Evolutionary conservation across 1,140 invertebrate genomes (phyloP).

Genomic region (Amphibalanus amphitrite): DNA sequence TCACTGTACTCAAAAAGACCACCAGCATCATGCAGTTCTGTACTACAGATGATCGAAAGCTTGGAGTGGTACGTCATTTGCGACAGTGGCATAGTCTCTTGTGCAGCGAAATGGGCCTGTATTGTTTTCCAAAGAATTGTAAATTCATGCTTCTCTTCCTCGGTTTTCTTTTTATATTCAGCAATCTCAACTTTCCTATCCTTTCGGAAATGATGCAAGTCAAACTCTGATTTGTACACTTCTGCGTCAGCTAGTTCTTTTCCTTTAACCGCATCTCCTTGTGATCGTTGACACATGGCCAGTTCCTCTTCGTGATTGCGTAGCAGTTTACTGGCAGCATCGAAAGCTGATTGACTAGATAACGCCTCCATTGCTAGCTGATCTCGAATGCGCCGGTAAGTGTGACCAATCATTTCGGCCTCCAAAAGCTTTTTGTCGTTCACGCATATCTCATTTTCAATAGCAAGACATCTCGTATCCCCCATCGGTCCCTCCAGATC

Average conservation of each 20-base stretch:
- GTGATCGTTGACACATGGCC: background rate
- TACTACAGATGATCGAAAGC: background rate
- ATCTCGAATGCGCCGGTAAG: background rate
- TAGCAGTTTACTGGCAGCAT: background rate
- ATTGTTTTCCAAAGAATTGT: background rate
- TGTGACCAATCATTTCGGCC: background rate
- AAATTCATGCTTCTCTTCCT: background rate
- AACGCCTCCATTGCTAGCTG: background rate
- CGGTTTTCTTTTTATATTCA: background rate
- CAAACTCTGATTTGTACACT: background rate
- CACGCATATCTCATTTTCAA: background rate
- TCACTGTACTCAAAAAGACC: background rate
- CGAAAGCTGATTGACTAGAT: background rate
- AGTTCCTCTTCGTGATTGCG: background rate
- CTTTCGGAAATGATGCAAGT: background rate
- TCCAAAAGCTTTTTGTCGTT: background rate
- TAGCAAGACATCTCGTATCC: background rate
- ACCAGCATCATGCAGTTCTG: background rate
- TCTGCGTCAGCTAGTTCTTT: background rate
- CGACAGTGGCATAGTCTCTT: background rate
- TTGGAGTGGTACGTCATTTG: background rate
- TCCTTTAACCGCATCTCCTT: background rate
- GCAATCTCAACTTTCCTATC: background rate
- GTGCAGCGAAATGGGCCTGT: background rate
- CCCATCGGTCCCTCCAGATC: background rate